Evolutionary conservation across 2,113 vertebrate species (phyloP), one percentile per base, ranked within the genome.

Genomic region (Rhabdornis inornatus): DNA sequence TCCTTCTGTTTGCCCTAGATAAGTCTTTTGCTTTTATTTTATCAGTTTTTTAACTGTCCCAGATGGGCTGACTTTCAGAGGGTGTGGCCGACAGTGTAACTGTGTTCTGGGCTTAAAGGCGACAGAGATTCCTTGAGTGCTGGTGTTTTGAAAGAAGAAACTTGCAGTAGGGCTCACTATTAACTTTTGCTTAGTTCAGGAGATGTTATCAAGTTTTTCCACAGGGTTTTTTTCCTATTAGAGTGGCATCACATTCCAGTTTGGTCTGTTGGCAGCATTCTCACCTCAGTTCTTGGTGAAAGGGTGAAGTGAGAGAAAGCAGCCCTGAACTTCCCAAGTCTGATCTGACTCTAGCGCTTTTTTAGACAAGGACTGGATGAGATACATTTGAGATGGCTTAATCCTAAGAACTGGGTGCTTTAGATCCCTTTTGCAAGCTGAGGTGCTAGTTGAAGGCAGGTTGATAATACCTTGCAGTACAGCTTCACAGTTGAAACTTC

Each of bases 1-100:
- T 78, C 27, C 33, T 57, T 40, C 65, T 93, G 86, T 74, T 90
- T 50, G 90, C 35, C 72, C 64, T 66, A 77, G 88, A 95, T 90
- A 80, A 94, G 63, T 33, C 63, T 10, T 75, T 82, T 87, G 70
- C 37, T 65, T 49, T 57, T 52, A 55, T 37, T 45, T 88, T 20
- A 33, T 86, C 15, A 2, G 5, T 9, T 82, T 66, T 86, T 65
- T 8, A 2, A 9, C 35, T 35, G 45, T 47, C 30, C 55, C 86
- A 79, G 33, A 33, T 52, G 74, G 63, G 57, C 57, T 79, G 65
- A 6, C 30, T 49, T 35, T 79, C 50, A 1, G 81, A 76, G 50
- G 19, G 50, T 25, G 75, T 55, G 84, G 74, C 28, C 0, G 11
- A 42, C 40, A 60, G 59, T 1, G 9, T 16, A 1, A 24, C 63